Conservation (phyloP, 2,797 vertebrate species). For the Alosa sapidissima region DNA sequence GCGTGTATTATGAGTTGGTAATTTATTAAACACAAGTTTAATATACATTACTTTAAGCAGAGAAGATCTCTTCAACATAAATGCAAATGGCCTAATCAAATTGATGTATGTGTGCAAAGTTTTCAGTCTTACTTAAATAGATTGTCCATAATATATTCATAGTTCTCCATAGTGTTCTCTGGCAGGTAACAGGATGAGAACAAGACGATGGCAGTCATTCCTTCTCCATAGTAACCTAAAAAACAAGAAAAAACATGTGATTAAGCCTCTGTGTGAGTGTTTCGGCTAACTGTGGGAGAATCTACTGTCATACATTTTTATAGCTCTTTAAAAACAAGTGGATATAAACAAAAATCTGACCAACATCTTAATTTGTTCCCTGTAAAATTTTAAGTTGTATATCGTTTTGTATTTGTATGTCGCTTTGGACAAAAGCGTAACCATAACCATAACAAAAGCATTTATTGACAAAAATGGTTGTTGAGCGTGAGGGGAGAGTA, state of each 20-base stretch:
- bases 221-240: slow-evolving; percentile 78
- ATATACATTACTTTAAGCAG: neutral
- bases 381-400: no score
- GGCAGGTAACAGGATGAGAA: slow-evolving; percentile 84
- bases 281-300: neutral
- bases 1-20: no score
- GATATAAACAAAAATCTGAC: neutral
- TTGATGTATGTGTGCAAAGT: neutral
- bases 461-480: slow-evolving; percentile 26
- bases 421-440: no score
- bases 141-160: slow-evolving; percentile 85
- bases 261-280: neutral
- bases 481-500: neutral
- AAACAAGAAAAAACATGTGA: neutral
- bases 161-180: slow-evolving; percentile 73
- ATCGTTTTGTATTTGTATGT: no score
- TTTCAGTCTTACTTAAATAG: slow-evolving; percentile 74
- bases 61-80: neutral
- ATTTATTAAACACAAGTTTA: neutral
- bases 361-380: no score
- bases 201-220: slow-evolving; percentile 79
- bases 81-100: neutral
- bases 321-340: neutral
- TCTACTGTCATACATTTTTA: neutral
- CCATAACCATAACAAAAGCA: no score